Percentiles rank a stretch among this genome's conserved stretches.
Evolutionary conservation across 1,140 invertebrate species (phyloP).

Genomic region (Bombus pascuorum): DNA sequence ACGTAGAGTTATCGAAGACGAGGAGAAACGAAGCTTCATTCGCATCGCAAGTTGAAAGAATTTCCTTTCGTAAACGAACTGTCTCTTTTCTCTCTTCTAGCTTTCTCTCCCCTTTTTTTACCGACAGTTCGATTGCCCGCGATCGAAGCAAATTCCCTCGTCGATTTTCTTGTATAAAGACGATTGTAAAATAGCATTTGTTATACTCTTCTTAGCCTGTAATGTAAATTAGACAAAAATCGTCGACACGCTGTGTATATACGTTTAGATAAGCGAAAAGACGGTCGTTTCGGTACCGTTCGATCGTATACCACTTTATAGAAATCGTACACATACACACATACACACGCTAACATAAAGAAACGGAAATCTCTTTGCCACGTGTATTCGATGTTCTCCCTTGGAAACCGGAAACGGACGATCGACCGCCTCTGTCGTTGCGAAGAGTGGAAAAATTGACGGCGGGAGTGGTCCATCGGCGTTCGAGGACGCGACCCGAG

Average conservation of each 20-base stretch:
- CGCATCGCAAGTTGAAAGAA: slow-evolving; percentile 6
- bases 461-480: neutral
- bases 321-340: slow-evolving; percentile 61
- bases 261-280: slow-evolving; percentile 69
- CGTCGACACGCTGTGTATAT: slow-evolving; percentile 68
- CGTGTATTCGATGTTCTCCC: slow-evolving; percentile 72
- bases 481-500: slow-evolving; percentile 61
- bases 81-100: neutral
- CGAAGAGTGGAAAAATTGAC: neutral
- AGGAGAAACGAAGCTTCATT: neutral
- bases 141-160: slow-evolving; percentile 23
- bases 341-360: slow-evolving; percentile 28
- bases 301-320: slow-evolving; percentile 63
- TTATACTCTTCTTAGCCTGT: slow-evolving; percentile 78
- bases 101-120: too few relatives aligned
- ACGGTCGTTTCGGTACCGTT: slow-evolving; percentile 65
- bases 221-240: slow-evolving; percentile 77
- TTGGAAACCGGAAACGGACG: slow-evolving; percentile 47
- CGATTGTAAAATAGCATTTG: slow-evolving; percentile 81
- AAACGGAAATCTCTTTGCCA: slow-evolving; percentile 48
- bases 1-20: neutral
- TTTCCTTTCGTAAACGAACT: neutral
- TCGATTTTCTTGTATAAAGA: slow-evolving; percentile 69
- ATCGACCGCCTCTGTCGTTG: neutral
- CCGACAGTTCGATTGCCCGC: neutral